Base-by-base conservation (phyloP, 2,797 vertebrate species). In the Hippopotamyrus pictus region DNA sequence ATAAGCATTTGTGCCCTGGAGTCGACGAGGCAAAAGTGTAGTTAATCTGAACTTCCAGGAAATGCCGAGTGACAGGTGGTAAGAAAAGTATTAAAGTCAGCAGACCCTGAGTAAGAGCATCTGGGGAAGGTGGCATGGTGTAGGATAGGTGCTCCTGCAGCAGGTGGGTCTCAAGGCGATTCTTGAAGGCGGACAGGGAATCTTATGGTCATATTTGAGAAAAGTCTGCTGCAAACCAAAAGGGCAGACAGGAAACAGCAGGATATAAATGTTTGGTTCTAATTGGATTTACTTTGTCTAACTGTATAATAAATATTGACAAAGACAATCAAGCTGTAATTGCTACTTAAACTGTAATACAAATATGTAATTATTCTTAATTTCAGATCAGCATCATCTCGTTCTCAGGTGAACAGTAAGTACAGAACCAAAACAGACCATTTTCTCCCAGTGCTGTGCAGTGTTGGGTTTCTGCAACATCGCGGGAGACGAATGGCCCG, bases 281-380 rank as follows among this genome's bases (percentile, higher is more conserved):
- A 76, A 76, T 19, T 76, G 14, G 73, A 44, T 76, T 37, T 76
- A 76, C 73, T 41, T 69, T 69, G 79, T 50, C 4, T 33, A 86
- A 86, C 33, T 53, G 25, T 53, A 17, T 53, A 86, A 86, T 86
- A 86, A 84, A 50, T 84, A 50, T 84, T 50, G 48, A 33, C 41
- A 46, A 19, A 19, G 76, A 82, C 46, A 86, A 86, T 86, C 83
- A 86, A 29, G 46, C 83, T 29, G 83, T 51, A 51, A 86, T 86
- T 86, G 25, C 50, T 53, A 79, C 48, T 53, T 51, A 48, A 53
- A 85, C 83, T 85, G n/a, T 50, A 51, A 53, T 85, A 46, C 29
- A 85, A 50, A 53, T 50, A 51, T 53, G 83, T 5, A 85, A 50
- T 48, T 84, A 48, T 84, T 84, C 82, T 84, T 84, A 9, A 25